A percentile compares a stretch with the other conserved stretches of the same genome.
Evolutionary conservation across 2,113 vertebrate species (phyloP).

Genomic region (Nicator chloris): DNA sequence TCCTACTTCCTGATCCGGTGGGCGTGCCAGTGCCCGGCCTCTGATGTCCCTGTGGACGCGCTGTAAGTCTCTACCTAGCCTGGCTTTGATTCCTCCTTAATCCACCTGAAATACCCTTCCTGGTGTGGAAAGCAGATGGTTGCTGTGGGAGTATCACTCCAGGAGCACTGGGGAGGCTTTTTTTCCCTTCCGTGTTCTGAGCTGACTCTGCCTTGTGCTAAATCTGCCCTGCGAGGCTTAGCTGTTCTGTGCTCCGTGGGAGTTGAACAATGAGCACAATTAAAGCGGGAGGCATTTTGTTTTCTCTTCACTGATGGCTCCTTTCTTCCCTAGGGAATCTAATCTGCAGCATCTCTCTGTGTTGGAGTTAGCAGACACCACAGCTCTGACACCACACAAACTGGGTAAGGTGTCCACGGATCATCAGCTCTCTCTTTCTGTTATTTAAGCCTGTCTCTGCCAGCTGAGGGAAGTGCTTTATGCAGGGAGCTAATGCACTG

Average conservation of each 20-base stretch:
- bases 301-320: constrained; percentile 1
- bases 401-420: constrained; percentile 71
- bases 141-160: neutral
- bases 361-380: constrained; percentile 86
- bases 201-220: constrained; percentile 10
- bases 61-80: constrained; percentile 76
- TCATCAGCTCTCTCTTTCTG: neutral
- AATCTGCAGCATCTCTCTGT: constrained; percentile 93
- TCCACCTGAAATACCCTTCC: neutral
- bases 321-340: constrained; percentile 80
- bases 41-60: constrained; percentile 81
- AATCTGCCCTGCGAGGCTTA: neutral
- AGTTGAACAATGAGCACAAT: neutral
- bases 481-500: neutral
- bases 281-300: constrained; percentile 23
- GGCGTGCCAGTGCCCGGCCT: constrained; percentile 81
- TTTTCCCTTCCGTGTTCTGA: neutral
- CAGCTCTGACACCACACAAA: constrained; percentile 63
- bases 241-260: neutral
- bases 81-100: neutral
- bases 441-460: neutral
- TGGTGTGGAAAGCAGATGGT: neutral
- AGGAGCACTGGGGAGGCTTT: neutral
- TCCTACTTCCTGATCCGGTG: constrained; percentile 89
- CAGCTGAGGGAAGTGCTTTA: neutral